A percentile compares a stretch with the other conserved stretches of the same genome.
Evolutionary conservation across 2,113 vertebrate genomes (phyloP).

Genomic region (Pangasianodon hypophthalmus): DNA sequence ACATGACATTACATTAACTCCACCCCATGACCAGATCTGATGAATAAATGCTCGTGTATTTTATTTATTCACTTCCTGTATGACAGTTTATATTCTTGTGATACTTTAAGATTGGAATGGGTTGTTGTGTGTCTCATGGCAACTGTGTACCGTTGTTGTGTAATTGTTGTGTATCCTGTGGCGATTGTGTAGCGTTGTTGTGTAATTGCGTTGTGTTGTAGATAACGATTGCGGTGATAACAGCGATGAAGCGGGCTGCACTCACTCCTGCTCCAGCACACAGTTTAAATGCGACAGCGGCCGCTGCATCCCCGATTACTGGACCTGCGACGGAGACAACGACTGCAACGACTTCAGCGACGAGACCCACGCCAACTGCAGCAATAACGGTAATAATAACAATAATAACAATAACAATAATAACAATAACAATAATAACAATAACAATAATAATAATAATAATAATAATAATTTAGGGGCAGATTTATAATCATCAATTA

Average conservation of each 20-base stretch:
- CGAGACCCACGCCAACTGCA: conserved; percentile 95
- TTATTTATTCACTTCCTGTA: neutral
- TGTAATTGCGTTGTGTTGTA: conserved; percentile 49
- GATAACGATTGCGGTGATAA: conserved; percentile 98
- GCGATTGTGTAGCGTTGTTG: neutral
- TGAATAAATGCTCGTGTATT: neutral
- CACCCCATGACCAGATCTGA: too few species aligned
- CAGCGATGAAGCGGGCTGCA: conserved; percentile 94
- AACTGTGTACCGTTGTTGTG: neutral
- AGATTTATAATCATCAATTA: too few species aligned
- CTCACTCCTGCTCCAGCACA: conserved; percentile 94
- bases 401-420: neutral
- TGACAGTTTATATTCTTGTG: neutral
- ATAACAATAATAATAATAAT: neutral
- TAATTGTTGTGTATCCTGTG: neutral
- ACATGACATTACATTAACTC: neutral
- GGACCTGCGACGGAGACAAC: conserved; percentile 95
- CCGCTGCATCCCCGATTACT: conserved; percentile 95
- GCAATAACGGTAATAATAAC: conserved; percentile 80
- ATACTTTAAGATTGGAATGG: neutral
- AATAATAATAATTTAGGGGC: neutral
- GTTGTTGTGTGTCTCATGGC: neutral
- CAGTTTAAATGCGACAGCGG: conserved; percentile 99
- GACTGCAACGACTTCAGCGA: conserved; percentile 97
- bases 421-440: neutral